phyloP scores from a whole-genome alignment of 2,888 invertebrate species.

The Leptinotarsa peninsularis region DNA sequence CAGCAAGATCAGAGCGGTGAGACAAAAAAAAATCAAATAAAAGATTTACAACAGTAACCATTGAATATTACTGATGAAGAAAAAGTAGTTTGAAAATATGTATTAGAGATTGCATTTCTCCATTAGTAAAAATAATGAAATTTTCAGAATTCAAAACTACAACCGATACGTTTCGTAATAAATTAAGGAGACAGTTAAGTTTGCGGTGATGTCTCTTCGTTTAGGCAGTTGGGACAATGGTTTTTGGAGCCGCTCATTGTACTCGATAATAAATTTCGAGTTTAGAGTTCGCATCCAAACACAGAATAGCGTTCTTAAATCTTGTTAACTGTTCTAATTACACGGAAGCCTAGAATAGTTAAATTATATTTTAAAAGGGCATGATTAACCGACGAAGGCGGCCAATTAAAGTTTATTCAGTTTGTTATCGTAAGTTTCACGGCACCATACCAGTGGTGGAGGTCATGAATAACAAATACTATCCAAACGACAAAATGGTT shows the following conservation, averaged over 20 bases:
- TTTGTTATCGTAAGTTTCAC: constrained; percentile 55
- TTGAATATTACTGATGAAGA: too few species aligned
- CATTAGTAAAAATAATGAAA: too few species aligned
- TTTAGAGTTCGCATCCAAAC: constrained; percentile 53
- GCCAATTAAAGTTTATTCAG: constrained; percentile 54
- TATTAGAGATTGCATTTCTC: too few species aligned
- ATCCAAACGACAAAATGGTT: too few species aligned
- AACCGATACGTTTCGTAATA: constrained; percentile 19
- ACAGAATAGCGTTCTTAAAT: constrained; percentile 58
- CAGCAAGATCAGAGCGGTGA: too few species aligned
- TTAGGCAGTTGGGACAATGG: constrained; percentile 36
- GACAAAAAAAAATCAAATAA: too few species aligned
- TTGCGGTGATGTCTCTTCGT: constrained; percentile 43
- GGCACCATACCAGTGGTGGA: constrained; percentile 49
- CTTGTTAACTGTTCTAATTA: constrained; percentile 59
- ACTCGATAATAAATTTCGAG: constrained; percentile 52
- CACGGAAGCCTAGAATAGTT: constrained; percentile 55
- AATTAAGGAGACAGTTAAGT: constrained; percentile 33
- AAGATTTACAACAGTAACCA: too few species aligned
- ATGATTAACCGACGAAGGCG: constrained; percentile 55
- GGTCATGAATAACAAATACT: background rate
- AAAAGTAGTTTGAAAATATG: too few species aligned
- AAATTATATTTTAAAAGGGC: constrained; percentile 57
- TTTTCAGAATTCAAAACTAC: background rate
- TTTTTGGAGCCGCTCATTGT: constrained; percentile 35